Evolutionary conservation across 2,888 invertebrate species (phyloP).

Genomic region (Luffia ferchaultella): DNA sequence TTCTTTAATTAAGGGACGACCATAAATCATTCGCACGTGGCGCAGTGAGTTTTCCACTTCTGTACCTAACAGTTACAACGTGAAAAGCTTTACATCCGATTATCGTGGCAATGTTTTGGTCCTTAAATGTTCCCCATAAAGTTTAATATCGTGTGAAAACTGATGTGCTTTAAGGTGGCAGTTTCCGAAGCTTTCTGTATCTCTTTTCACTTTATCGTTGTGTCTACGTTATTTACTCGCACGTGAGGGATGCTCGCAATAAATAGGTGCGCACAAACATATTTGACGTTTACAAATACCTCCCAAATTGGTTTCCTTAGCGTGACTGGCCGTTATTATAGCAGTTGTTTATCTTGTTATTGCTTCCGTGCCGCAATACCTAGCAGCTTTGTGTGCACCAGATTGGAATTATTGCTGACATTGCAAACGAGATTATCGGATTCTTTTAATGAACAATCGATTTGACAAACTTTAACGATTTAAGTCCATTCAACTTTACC

Average conservation of each 20-base stretch:
- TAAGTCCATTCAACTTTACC: no score
- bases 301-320: slow-evolving; percentile 59
- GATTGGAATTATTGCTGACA: not conserved
- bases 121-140: slow-evolving; percentile 16
- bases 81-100: slow-evolving; percentile 25
- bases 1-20: slow-evolving; percentile 67
- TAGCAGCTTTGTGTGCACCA: not conserved
- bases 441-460: no score
- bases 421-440: not conserved
- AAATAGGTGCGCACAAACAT: slow-evolving; percentile 63
- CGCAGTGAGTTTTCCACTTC: slow-evolving; percentile 63
- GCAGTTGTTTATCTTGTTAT: slow-evolving; percentile 44
- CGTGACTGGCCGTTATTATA: slow-evolving; percentile 57
- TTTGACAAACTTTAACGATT: no score
- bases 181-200: slow-evolving; percentile 40
- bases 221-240: slow-evolving; percentile 62
- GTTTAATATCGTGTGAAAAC: slow-evolving; percentile 10
- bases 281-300: slow-evolving; percentile 63
- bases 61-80: slow-evolving; percentile 39
- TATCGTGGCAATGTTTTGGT: not conserved
- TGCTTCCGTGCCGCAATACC: slow-evolving; percentile 19
- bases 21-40: slow-evolving; percentile 68
- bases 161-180: slow-evolving; percentile 36
- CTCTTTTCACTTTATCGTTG: slow-evolving; percentile 63
- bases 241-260: slow-evolving; percentile 63